Percentiles rank a stretch among this genome's conserved stretches.
These are phyloP conservation scores for Streptopelia turtur DNA, from an alignment of 2,797 vertebrate genomes.

Conservation along the genomic window DNA sequence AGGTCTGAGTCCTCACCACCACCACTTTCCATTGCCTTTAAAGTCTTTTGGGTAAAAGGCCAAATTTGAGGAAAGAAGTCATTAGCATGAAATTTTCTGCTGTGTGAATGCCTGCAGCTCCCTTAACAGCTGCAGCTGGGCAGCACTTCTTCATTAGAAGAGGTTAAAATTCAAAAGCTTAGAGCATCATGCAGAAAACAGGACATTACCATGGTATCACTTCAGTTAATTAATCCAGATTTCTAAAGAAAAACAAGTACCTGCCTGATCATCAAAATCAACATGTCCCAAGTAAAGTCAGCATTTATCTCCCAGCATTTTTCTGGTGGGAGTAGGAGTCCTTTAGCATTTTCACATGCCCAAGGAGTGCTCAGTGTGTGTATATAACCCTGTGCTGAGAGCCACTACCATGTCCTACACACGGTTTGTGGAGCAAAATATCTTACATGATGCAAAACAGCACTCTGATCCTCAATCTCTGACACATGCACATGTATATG, in stretches of 20 bases:
- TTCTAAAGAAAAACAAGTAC: neutral
- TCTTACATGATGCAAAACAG: neutral
- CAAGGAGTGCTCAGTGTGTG: neutral
- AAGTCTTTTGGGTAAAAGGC: neutral
- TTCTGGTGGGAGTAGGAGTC: neutral
- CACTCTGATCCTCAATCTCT: neutral
- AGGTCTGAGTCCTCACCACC: neutral
- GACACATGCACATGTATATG: too few relatives aligned
- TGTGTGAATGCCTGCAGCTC: neutral
- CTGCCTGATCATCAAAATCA: neutral
- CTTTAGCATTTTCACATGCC: neutral
- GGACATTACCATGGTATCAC: too few relatives aligned
- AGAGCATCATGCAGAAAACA: neutral
- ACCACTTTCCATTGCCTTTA: neutral
- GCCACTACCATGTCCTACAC: neutral
- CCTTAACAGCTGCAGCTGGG: neutral
- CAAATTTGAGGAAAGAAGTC: neutral
- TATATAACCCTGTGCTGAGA: rapidly evolving
- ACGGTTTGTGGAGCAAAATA: neutral
- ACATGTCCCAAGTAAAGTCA: neutral
- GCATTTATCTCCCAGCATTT: neutral
- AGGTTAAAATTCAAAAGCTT: neutral
- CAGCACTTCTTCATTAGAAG: neutral
- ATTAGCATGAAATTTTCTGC: neutral
- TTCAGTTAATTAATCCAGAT: neutral